phyloP scores from a whole-genome alignment of 2,113 vertebrate species.

The Phaethornis superciliosus region DNA sequence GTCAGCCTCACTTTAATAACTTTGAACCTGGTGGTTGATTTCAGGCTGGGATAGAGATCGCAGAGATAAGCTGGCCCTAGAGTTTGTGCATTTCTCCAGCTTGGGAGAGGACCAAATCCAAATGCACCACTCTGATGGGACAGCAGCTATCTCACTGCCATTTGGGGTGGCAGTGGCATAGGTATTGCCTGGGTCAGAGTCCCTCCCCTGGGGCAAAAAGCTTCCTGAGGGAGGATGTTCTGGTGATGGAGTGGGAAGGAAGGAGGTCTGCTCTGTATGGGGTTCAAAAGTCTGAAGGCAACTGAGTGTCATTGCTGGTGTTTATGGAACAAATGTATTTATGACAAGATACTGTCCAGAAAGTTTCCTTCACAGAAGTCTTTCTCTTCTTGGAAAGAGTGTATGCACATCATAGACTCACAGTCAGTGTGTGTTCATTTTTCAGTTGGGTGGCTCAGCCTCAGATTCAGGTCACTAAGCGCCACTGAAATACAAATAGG shows the following conservation, averaged over 20 bases:
- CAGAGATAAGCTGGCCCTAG: background rate
- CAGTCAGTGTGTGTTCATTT: background rate
- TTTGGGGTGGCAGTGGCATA: accelerated
- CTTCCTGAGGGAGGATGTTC: background rate
- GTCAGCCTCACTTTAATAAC: slow-evolving; percentile 44
- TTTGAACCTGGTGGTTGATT: slow-evolving; percentile 37
- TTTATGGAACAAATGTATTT: background rate
- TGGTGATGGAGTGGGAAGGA: background rate
- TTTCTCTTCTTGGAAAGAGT: background rate
- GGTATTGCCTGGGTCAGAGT: background rate
- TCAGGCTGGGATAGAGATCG: background rate
- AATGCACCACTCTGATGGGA: accelerated
- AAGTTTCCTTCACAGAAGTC: background rate
- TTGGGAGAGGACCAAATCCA: background rate
- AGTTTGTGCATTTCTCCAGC: background rate
- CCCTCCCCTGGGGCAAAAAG: accelerated
- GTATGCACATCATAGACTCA: background rate
- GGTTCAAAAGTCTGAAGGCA: background rate
- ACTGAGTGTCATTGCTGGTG: background rate
- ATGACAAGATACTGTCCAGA: background rate
- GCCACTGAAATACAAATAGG: slow-evolving; percentile 17
- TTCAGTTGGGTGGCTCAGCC: background rate
- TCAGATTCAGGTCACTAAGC: slow-evolving; percentile 30
- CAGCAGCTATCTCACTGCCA: accelerated
- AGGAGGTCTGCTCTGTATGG: background rate